Evolutionary conservation across 1,140 invertebrate species (phyloP), one percentile per base, ranked within the genome.

Genomic region (Probaryconus sp.): DNA sequence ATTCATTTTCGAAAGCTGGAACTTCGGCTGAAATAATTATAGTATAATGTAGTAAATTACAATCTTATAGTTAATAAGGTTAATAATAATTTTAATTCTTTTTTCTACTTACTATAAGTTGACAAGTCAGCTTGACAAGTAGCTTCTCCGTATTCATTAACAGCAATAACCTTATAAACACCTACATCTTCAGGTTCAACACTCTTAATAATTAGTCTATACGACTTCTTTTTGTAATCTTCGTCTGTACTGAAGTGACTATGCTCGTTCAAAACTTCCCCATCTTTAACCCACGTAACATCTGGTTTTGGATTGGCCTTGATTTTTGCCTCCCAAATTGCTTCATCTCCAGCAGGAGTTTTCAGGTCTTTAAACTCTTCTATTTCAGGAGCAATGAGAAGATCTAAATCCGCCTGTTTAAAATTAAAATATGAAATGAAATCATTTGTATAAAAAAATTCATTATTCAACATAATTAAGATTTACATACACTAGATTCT

Each of bases 241-340:
- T 91, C 90, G 0, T 90, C 86, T 14, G 92, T 90, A 3, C 89
- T 89, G 72, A 90, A 89, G 31, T 89, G 88, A 6, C 90, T 88
- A 16, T 88, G 88, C 1, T 90, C 88, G 50, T 90, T 86, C 5
- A 94, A 86, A 18, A 90, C 85, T 47, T 89, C 85, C 4, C 90
- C 92, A 71, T 92, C 90, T 83, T 91, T 92, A 77, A 84, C 91
- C 94, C 95, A 96, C 42, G 90, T 90, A 4, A 96, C 89, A 70
- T 92, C 92, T 16, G 95, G 92, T 42, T 92, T 91, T 0, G 95
- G 95, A 84, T 95, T 95, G 5, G 93, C 93, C 50, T 90, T 90
- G 5, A 96, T 91, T 7, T 90, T 88, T 5, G 91, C 91, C 75
- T 93, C 89, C 79, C 96, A 94, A 38, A 90, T 89, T 7, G 91